Evolutionary conservation across 2,113 vertebrate genomes (phyloP), one percentile per base, ranked within the genome.

Genomic region (Trichechus manatus): DNA sequence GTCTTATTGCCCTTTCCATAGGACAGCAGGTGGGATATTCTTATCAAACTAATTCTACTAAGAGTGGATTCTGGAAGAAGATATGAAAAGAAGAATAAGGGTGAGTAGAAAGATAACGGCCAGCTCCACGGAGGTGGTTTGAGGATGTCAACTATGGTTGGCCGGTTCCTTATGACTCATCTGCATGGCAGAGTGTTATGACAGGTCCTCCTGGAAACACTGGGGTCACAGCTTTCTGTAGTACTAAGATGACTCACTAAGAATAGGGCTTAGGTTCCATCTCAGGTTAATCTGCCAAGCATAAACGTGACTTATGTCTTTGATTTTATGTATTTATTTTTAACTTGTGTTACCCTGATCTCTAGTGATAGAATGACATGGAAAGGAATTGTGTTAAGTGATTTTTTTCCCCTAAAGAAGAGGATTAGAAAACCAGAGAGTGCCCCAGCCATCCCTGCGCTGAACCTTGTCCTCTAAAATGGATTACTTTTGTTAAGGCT

Each of bases 151-250:
- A 20, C 53, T 59, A 33, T 3, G 53, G 86, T 44, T 96, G 94
- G 87, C 89, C 84, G 84, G 66, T 93, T 97, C 75, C 91, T 96
- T 10, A 50, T 97, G 95, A 96, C 78, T 97, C 87, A 90, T 75
- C 80, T 44, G 63, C 50, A 33, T 23, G 33, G 66, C 66, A 74
- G 70, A 96, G 64, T 9, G 2, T 3, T 47, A 19, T 68, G 56
- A 29, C 77, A 84, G 81, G 64, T 80, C 80, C 88, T 95, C 64
- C 68, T 96, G 94, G 93, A 95, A 96, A 94, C 68, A 74, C n/a
- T n/a, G 31, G 33, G 94, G 93, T 92, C 91, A 93, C 66, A 27
- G 79, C 70, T 96, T 77, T 93, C 81, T 89, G n/a, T 39, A 78
- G 64, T 56, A 50, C 84, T 79, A 31, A 59, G 89, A 89, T 97